Conservation (phyloP, 2,888 invertebrate species). For the Fragum whitleyi region DNA sequence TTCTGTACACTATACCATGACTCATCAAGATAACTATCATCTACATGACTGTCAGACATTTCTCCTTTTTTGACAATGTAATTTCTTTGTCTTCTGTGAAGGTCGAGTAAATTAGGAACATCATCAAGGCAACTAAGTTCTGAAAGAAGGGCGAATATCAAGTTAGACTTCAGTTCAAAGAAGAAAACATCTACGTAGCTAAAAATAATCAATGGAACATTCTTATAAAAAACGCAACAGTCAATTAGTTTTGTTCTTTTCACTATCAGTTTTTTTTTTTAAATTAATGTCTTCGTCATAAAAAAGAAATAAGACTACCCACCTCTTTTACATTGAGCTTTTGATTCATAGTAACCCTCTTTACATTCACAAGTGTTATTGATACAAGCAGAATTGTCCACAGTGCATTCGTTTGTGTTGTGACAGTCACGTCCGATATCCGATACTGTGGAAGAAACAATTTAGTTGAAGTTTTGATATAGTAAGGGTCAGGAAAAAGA, state of each 20-base stretch:
- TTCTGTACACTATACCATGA: conserved; percentile 14
- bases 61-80: not conserved
- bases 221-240: no score
- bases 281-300: no score
- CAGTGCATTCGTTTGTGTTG: not conserved
- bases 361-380: conserved; percentile 24
- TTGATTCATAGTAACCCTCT: not conserved
- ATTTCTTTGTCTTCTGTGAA: conserved; percentile 6
- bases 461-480: no score
- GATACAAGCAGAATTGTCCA: not conserved
- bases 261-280: no score
- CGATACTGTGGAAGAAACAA: not conserved
- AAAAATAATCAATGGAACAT: no score
- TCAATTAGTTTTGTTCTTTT: no score
- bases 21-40: not conserved
- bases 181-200: no score
- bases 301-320: no score
- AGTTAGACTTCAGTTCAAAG: no score
- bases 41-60: not conserved
- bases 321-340: conserved; percentile 3
- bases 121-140: conserved; percentile 15
- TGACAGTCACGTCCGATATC: not conserved
- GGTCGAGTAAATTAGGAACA: conserved; percentile 7
- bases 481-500: no score
- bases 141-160: no score